Evolutionary conservation across 2,888 invertebrate genomes (phyloP).

Genomic region (Sarcophaga variegata): DNA sequence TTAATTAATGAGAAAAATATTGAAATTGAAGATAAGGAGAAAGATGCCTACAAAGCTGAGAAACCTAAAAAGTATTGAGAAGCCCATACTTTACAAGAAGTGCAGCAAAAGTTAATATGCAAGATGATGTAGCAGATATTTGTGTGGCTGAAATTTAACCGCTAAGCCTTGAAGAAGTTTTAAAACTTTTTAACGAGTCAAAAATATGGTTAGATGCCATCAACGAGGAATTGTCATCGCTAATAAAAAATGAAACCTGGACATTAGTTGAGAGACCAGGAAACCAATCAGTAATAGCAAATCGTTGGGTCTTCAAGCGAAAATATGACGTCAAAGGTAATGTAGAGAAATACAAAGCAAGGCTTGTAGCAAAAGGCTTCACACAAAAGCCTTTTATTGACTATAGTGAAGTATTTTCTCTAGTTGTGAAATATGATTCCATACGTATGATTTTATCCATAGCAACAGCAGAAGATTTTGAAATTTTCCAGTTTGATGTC

Average conservation of each 20-base stretch:
- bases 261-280: constrained; percentile 29
- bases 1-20: too few relatives aligned
- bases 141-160: constrained; percentile 28
- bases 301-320: constrained; percentile 63
- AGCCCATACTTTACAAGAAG: constrained; percentile 46
- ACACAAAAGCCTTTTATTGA: constrained; percentile 68
- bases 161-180: constrained; percentile 35
- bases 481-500: constrained; percentile 68
- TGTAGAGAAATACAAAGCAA: constrained; percentile 52
- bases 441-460: constrained; percentile 63
- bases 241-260: constrained; percentile 37
- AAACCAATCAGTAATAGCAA: constrained; percentile 40
- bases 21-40: too few relatives aligned
- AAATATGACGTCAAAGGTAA: constrained; percentile 60
- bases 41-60: too few relatives aligned
- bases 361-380: constrained; percentile 61
- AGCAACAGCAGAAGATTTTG: constrained; percentile 57
- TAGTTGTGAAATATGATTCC: constrained; percentile 67
- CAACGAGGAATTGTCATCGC: constrained; percentile 45
- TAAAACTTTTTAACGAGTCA: constrained; percentile 8
- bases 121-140: constrained; percentile 2
- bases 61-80: not conserved
- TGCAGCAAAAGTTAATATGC: constrained; percentile 9
- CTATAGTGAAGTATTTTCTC: constrained; percentile 69
- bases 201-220: constrained; percentile 42